Conservation (phyloP, 2,797 vertebrate species). For the Bryconaethiops microstoma region DNA sequence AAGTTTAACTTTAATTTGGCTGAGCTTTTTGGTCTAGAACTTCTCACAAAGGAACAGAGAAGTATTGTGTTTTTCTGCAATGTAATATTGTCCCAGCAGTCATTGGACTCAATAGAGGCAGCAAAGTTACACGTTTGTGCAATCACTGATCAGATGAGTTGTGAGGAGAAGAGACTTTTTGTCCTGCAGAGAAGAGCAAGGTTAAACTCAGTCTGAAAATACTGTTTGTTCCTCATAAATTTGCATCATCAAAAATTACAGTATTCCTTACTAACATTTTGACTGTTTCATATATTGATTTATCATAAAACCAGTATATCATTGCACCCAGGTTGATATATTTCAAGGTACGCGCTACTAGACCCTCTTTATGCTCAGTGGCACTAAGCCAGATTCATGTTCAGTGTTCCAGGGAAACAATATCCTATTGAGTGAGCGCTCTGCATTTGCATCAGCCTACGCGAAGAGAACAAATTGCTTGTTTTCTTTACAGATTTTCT, state of each 20-base stretch:
- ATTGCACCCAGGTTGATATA: background rate
- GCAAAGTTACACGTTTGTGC: constrained; percentile 3
- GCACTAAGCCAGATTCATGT: constrained; percentile 1
- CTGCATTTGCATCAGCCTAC: constrained; percentile 23
- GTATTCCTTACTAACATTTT: background rate
- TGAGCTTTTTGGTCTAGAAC: background rate
- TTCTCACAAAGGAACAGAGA: background rate
- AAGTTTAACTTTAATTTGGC: background rate
- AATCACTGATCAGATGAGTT: background rate
- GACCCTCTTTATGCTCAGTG: background rate
- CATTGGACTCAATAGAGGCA: background rate
- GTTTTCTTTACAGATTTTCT: constrained; percentile 59
- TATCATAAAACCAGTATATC: background rate
- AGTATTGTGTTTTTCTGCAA: background rate
- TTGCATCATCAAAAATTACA: background rate
- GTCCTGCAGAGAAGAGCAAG: background rate
- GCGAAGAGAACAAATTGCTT: constrained; percentile 54
- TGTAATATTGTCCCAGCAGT: background rate
- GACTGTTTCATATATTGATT: background rate
- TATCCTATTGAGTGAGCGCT: constrained; percentile 27
- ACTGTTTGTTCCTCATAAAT: no score
- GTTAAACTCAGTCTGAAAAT: no score
- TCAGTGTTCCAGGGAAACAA: constrained; percentile 30
- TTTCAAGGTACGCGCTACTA: background rate
- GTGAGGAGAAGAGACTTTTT: background rate